Conservation (phyloP, 2,888 invertebrate genomes). For the Stenotaenia linearis region DNA sequence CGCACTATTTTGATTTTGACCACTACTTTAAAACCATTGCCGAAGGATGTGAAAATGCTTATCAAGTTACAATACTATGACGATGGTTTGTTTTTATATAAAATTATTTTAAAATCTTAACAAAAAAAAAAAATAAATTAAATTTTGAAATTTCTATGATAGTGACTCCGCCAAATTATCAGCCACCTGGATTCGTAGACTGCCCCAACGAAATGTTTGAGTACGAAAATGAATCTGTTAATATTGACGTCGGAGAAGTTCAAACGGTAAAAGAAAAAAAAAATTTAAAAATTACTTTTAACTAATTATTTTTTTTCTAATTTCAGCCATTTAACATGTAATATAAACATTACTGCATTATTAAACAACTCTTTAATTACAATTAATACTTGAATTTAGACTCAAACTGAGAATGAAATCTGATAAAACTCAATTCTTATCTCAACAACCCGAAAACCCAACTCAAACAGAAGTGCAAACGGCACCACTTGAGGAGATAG, state of each 20-base stretch:
- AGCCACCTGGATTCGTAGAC: conserved; percentile 48
- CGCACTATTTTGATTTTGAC: conserved; percentile 47
- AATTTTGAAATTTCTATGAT: conserved; percentile 28
- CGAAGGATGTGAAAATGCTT: conserved; percentile 47
- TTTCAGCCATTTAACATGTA: conserved; percentile 32
- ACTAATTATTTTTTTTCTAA: background rate
- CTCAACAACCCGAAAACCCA: background rate
- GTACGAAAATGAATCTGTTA: conserved; percentile 46
- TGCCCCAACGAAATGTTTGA: conserved; percentile 42
- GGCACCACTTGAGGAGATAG: too few species aligned
- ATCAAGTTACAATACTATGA: conserved; percentile 51
- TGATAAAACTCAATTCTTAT: background rate
- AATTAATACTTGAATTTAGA: background rate
- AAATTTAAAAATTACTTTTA: conserved; percentile 16
- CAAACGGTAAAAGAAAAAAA: conserved; percentile 34
- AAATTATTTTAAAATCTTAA: background rate
- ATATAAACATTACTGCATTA: background rate
- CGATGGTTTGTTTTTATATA: too few species aligned
- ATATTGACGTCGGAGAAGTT: conserved; percentile 48
- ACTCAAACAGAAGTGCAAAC: too few species aligned
- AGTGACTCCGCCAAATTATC: conserved; percentile 50
- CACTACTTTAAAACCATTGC: conserved; percentile 46
- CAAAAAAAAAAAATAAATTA: background rate
- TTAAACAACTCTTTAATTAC: background rate
- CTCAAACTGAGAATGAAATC: background rate